Conservation (phyloP, 2,797 vertebrate species). For the Coccyzus lansbergi region DNA sequence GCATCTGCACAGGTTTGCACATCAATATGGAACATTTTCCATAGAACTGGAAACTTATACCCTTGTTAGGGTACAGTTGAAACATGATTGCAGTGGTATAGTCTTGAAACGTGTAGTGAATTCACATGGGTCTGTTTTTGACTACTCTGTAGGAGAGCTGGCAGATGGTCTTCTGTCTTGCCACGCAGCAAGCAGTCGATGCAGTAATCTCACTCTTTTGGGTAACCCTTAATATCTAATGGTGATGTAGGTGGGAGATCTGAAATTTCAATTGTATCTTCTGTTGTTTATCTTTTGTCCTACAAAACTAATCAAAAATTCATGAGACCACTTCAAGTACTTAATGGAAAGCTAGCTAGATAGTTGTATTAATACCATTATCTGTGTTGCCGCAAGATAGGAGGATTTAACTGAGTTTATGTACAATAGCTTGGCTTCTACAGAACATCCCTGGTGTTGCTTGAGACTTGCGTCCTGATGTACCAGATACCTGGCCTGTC, state of each 20-base stretch:
- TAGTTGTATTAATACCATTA: too few species aligned
- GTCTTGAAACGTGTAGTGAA: not conserved
- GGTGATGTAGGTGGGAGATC: not conserved
- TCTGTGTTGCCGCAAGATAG: not conserved
- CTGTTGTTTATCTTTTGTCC: not conserved
- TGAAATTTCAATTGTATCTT: not conserved
- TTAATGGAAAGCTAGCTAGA: not conserved
- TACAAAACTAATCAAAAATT: not conserved
- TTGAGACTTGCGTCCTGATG: not conserved
- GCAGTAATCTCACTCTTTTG: not conserved
- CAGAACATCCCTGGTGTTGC: not conserved
- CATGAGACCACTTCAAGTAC: not conserved
- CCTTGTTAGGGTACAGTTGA: not conserved
- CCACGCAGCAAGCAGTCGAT: not conserved
- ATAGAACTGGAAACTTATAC: not conserved
- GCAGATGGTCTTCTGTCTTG: not conserved
- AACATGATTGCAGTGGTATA: fast-evolving
- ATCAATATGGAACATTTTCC: not conserved
- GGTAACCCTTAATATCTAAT: not conserved
- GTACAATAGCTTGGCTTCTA: not conserved
- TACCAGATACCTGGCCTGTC: not conserved
- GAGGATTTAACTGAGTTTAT: not conserved
- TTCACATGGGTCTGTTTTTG: not conserved
- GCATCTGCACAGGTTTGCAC: not conserved
- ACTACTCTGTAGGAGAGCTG: not conserved